Conservation (phyloP, 92 coral and sea anemone genomes). For the Pocillopora grandis region DNA sequence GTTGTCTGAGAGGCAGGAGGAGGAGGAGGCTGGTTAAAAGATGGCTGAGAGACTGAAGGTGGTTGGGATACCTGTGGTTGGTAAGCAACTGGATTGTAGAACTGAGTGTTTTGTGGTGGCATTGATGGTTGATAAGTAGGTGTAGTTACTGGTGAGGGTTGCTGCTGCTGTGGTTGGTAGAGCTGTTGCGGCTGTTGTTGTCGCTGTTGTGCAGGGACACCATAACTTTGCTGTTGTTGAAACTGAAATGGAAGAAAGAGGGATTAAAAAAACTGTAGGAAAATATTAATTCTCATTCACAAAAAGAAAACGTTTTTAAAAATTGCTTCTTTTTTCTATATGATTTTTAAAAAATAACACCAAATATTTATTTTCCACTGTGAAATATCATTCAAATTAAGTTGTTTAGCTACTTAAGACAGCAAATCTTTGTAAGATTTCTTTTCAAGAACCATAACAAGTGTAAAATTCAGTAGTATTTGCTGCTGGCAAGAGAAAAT, state of each 20-base stretch:
- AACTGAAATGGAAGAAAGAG: conserved; percentile 4
- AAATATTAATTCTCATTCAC: not conserved
- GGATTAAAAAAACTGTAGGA: not conserved
- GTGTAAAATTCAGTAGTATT: too few relatives aligned
- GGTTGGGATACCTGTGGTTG: conserved; percentile 58
- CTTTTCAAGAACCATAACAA: too few relatives aligned
- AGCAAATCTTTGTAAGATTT: too few relatives aligned
- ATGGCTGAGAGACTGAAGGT: conserved; percentile 57
- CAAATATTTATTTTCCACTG: too few relatives aligned
- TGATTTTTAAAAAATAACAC: too few relatives aligned
- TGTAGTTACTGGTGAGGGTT: conserved; percentile 31
- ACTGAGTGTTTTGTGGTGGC: conserved; percentile 57
- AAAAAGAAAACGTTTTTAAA: too few relatives aligned
- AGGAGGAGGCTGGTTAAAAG: conserved; percentile 69
- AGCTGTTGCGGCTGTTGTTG: conserved; percentile 57
- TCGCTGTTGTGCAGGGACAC: conserved; percentile 31
- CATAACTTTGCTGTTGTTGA: conserved; percentile 40
- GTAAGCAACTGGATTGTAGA: conserved; percentile 87
- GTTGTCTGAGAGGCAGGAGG: conserved; percentile 58
- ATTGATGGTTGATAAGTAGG: conserved; percentile 62
- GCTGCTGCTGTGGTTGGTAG: conserved; percentile 38
- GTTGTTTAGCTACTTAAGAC: too few relatives aligned
- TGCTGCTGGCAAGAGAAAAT: too few relatives aligned
- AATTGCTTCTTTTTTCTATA: too few relatives aligned
- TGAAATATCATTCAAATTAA: too few relatives aligned